Base-by-base conservation (phyloP, 2,888 invertebrate species). In the Rhogogaster chlorosoma region DNA sequence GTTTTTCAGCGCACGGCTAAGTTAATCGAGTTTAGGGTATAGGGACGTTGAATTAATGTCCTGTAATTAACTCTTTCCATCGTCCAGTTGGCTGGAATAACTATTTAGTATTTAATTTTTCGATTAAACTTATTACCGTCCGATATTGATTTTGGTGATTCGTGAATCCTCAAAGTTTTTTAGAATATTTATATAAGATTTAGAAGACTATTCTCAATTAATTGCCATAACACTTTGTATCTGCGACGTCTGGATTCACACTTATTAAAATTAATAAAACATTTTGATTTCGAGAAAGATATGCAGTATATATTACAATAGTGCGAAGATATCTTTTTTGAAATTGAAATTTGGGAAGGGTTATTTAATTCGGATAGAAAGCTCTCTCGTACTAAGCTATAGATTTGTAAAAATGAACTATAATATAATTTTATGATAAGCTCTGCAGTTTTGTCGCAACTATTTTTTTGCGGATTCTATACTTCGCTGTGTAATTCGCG, bases 201-300 rank as follows among this genome's bases (percentile, higher is more conserved):
- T 84, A 78, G 83, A 57, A 67, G 64, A 84, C 71, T 85, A 75
- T 84, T 87, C 86, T 86, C 88, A 87, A 86, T 86, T 86, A 85
- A 90, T 91, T 92, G 93, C 92, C 93, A 93, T 93, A 92, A 90
- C 87, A 87, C 86, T 88, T 88, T 87, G 67, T 88, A 87, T 88
- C 86, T 53, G 75, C 87, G 84, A 80, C 84, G 83, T 85, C 49
- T 88, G 92, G 92, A 93, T 93, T 93, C 93, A 92, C 92, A 92
- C 91, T 92, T 92, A 93, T 92, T 92, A 92, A 92, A 92, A 89
- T 93, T 91, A 92, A 92, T 90, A 89, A 18, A 83, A 45, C 15
- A 7, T 83, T 70, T 83, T 49, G 83, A 84, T 78, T 78, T 38
- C 64, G 38, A 67, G 5, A 26, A 80, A 57, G 36, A 15, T 80